Evolutionary conservation across 2,113 vertebrate species (phyloP), one percentile per base, ranked within the genome.

Genomic region (Alligator sinensis): DNA sequence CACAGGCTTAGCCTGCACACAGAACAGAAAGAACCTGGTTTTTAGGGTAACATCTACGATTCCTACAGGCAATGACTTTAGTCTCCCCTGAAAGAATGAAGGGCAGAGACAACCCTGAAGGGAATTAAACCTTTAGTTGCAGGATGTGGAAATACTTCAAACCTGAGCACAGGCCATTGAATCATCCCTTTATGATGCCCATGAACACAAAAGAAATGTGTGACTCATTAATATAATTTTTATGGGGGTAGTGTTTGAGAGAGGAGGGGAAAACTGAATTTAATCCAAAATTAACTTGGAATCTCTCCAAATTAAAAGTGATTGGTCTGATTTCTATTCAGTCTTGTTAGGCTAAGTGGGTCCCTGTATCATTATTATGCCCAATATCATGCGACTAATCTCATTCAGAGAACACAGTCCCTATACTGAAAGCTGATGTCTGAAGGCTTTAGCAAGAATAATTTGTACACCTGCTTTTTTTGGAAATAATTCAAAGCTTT

Each of bases 261-360:
- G n/a, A 0, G 0, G 77, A 91, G 34, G 14, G n/a, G 28, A 83
- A 96, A 92, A 79, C 11, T 82, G 81, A 68, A 79, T 82, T 83
- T 88, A 75, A 76, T 84, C 64, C 96, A 93, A 90, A 95, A 77
- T 30, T 87, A 86, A 85, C 95, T 12, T 86, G 86, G 68, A 97
- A 74, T 10, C n/a, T 7, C 1, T 96, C 84, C 91, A n/a, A 83
- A 1, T 22, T 22, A 94, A 66, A 70, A 92, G 83, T 60, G 83
- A 88, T 68, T 3, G 0, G 74, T 94, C 88, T 88, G 90, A 87
- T 82, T 83, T 87, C 75, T 92, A 60, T 81, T 63, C 72, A 54
- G 12, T 25, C 91, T 62, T 87, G 95, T 47, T 79, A 83, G 19
- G 58, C 84, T 2, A 6, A 87, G 64, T 64, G 88, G 64, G 74